Conservation (phyloP, 2,797 vertebrate species). For the Schizothorax lantsangensis region DNA sequence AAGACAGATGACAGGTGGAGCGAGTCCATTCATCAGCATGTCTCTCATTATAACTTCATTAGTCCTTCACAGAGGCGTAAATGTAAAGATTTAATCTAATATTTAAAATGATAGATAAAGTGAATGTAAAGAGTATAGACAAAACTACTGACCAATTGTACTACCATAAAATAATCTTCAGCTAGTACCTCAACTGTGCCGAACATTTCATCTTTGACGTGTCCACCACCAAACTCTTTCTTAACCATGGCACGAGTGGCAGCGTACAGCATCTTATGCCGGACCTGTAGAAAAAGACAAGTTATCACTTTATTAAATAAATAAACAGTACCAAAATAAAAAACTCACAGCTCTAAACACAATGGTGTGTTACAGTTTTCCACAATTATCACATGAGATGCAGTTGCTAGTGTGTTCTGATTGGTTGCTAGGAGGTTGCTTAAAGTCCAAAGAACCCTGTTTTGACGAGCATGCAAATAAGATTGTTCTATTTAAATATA, state of each 20-base stretch:
- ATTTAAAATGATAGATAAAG: not conserved
- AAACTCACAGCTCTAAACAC: not conserved
- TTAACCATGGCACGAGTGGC: constrained; percentile 97
- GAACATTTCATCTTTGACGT: constrained; percentile 96
- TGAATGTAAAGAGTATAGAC: not conserved
- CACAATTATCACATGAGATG: not conserved
- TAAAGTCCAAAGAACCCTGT: not conserved
- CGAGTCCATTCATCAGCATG: not conserved
- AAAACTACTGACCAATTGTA: not conserved
- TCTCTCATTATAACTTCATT: constrained; percentile 1
- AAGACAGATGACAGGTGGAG: constrained; percentile 2
- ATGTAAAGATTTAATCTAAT: not conserved
- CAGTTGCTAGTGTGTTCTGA: not conserved
- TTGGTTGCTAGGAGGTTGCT: not conserved
- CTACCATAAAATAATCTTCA: not conserved
- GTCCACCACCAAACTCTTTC: constrained; percentile 97
- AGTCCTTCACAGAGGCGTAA: not conserved
- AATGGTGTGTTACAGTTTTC: not conserved
- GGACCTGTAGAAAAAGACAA: constrained; percentile 80
- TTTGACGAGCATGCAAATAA: not conserved
- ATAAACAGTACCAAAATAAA: not conserved
- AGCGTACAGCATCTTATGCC: constrained; percentile 98
- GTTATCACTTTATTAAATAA: not conserved
- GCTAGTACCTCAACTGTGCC: constrained; percentile 89
- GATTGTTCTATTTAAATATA: not conserved